Base-by-base conservation (phyloP, 2,113 vertebrate species). In the Neotragus moschatus region DNA sequence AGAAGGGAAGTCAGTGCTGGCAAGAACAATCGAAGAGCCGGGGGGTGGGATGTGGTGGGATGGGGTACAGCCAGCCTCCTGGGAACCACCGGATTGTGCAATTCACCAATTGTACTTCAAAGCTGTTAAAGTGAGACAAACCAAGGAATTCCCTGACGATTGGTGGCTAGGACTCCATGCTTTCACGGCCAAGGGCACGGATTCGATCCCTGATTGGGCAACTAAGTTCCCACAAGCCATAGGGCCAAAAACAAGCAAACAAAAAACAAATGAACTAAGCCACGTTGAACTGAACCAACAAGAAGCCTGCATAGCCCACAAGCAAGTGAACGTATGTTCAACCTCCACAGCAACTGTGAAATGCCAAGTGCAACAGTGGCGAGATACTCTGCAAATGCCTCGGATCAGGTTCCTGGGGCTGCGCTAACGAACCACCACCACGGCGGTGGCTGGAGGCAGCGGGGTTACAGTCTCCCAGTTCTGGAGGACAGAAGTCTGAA, bases 1-100 rank as follows among this genome's bases (percentile, higher is more conserved):
- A 3, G 43, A 16, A 11, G 9, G 55, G 60, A 39, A 45, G 14
- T 15, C 55, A 4, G 30, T 19, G 33, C 66, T 36, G 84, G 21
- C 26, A 17, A 33, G 94, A 47, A 30, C 21, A 7, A 0, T 26
- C 2, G 17, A 7, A 58, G n/a, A 61, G 77, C 36, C 28, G 21
- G 26, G 66, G 17, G 17, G 4, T 15, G 4, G 45, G 30, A 3
- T 6, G 1, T 1, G 0, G 28, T 36, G 14, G 14, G n/a, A 30
- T 12, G 17, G 49, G 60, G 17, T 66, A n/a, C 11, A 7, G 53
- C 45, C 60, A 3, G 0, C 88, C 19, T 49, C 55, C 30, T 28
- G 70, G 45, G 33, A 47, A n/a, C 19, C 43, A 9, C 2, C 17
- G 15, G 81, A 7, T 3, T 14, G 14, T 12, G n/a, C n/a, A 36